phyloP scores from a whole-genome alignment of 2,888 invertebrate species.

The Erebia palarica region DNA sequence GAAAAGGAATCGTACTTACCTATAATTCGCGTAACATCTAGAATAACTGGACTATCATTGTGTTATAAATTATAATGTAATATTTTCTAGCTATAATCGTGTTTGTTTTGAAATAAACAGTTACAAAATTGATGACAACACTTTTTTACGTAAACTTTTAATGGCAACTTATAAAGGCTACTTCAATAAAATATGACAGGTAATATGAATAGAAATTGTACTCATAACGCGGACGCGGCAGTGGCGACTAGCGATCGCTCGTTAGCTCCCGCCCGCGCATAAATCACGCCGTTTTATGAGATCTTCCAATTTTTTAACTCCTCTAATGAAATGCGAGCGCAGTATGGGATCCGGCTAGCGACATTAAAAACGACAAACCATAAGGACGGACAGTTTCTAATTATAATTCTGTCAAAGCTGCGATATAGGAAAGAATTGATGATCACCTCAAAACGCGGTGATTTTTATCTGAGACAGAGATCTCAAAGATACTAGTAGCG shows the following conservation, averaged over 20 bases:
- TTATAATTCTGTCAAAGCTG: slow-evolving; percentile 81
- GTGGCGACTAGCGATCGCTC: slow-evolving; percentile 70
- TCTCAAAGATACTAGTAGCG: slow-evolving; percentile 63
- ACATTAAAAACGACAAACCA: slow-evolving; percentile 80
- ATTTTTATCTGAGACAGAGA: slow-evolving; percentile 72
- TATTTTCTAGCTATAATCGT: neutral
- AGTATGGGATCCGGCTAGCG: slow-evolving; percentile 80
- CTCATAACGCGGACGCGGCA: slow-evolving; percentile 34
- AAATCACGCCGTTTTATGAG: slow-evolving; percentile 80
- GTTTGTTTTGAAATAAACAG: slow-evolving; percentile 1
- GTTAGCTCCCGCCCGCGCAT: slow-evolving; percentile 78
- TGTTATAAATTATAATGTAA: neutral
- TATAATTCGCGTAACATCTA: no score
- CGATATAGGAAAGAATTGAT: slow-evolving; percentile 78
- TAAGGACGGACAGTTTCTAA: slow-evolving; percentile 79
- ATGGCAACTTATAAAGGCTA: slow-evolving; percentile 14
- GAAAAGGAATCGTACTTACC: no score
- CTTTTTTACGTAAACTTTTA: neutral
- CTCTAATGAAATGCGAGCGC: slow-evolving; percentile 81
- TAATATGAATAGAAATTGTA: slow-evolving; percentile 40
- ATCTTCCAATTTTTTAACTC: slow-evolving; percentile 76
- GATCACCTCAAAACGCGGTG: slow-evolving; percentile 69
- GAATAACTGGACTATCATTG: no score
- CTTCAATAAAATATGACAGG: slow-evolving; percentile 27
- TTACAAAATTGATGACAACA: slow-evolving; percentile 11